Conservation (phyloP, 2,888 invertebrate genomes). For the Zootermopsis nevadensis region DNA sequence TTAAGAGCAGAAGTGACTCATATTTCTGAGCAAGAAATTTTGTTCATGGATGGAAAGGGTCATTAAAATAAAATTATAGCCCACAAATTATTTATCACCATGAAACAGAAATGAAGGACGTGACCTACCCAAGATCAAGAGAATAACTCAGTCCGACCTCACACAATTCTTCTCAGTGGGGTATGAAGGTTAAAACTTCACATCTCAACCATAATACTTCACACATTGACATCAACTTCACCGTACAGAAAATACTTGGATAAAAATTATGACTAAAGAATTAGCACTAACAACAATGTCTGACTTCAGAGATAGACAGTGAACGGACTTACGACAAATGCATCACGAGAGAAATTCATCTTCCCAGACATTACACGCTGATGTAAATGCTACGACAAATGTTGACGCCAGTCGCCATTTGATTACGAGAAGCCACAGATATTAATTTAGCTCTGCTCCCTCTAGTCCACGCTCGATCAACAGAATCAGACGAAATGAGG, state of each 20-base stretch:
- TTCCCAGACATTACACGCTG: background rate
- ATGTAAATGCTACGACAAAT: background rate
- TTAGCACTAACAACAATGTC: background rate
- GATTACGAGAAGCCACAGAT: background rate
- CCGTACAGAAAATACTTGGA: background rate
- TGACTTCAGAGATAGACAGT: background rate
- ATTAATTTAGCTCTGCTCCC: background rate
- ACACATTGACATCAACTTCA: background rate
- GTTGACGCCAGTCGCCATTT: background rate
- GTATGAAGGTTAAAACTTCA: background rate
- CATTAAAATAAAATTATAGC: no score
- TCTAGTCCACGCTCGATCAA: background rate
- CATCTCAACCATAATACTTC: background rate
- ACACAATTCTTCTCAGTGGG: no score
- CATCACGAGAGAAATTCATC: background rate
- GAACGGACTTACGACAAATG: background rate
- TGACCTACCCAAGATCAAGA: no score
- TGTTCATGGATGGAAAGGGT: no score
- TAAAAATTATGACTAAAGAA: background rate
- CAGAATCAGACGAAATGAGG: background rate
- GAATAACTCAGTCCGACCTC: no score
- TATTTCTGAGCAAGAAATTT: no score
- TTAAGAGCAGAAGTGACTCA: no score
- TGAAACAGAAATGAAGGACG: no score
- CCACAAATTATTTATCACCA: no score